Conservation (phyloP, 2,888 invertebrate genomes). For the Epistrophe eligans region DNA sequence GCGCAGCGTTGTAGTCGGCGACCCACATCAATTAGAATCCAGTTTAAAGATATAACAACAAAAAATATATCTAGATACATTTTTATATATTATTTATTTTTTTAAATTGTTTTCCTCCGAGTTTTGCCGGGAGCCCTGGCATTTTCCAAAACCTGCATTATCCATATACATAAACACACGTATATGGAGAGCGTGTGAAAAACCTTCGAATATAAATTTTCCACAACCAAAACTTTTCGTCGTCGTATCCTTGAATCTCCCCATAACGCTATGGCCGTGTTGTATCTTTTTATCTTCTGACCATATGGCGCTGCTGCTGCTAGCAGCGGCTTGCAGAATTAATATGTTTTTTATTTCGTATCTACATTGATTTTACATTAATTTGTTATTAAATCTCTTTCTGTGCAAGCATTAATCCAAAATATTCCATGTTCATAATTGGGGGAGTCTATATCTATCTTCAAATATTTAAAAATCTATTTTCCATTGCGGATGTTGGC, state of each 20-base stretch:
- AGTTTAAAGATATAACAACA: constrained; percentile 47
- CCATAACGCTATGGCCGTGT: background rate
- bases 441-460: constrained; percentile 12
- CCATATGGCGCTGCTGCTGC: constrained; percentile 52
- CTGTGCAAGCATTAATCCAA: constrained; percentile 22
- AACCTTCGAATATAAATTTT: constrained; percentile 51
- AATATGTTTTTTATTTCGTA: constrained; percentile 26
- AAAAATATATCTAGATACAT: constrained; percentile 44
- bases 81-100: constrained; percentile 1
- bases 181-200: constrained; percentile 61
- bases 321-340: constrained; percentile 13
- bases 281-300: constrained; percentile 47
- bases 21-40: constrained; percentile 73
- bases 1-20: background rate
- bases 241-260: constrained; percentile 27
- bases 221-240: constrained; percentile 11
- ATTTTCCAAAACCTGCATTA: constrained; percentile 44
- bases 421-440: background rate
- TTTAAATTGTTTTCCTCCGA: background rate
- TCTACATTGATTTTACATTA: constrained; percentile 61
- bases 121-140: constrained; percentile 42
- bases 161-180: background rate
- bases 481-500: constrained; percentile 57
- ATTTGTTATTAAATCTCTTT: background rate
- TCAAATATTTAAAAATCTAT: constrained; percentile 40